Base-by-base conservation (phyloP, 2,888 invertebrate genomes). In the Ectemnius continuus region DNA sequence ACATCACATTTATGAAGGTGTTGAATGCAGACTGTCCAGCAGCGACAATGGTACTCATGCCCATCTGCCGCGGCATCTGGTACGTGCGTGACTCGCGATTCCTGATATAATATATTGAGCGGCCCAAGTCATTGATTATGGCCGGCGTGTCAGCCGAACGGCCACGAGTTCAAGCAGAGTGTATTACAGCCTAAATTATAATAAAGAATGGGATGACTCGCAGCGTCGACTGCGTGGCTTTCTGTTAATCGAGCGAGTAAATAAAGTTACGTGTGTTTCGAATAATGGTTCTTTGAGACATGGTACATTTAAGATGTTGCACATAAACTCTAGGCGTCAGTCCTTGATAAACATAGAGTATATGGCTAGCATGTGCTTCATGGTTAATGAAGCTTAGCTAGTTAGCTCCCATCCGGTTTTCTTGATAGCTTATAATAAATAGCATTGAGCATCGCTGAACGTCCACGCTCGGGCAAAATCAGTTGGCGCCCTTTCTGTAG, bases 401-500 rank as follows among this genome's bases (percentile, higher is more conserved):
- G 36, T 36, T 36, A 11, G 36, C 36, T 36, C 36, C 36, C 8
- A 36, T 36, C 36, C 11, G 36, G 36, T 36, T 36, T 36, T 36
- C 36, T 11, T 36, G 5, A 11, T 11, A 36, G 45, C 28, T 48
- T 8, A 26, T 36, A 71, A 72, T 60, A 63, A 69, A 61, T 60
- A 67, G 62, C 28, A 45, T 62, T 6, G 45, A 52, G 59, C 57
- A 61, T 26, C 26, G 26, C 61, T 48, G 26, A 67, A 63, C 26
- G 58, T 16, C 26, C 23, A 26, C 48, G 56, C 16, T 4, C 67
- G 59, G 45, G 36, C 36, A 36, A 36, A 26, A 62, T 62, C 91
- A 92, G 65, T n/a, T 11, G 58, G 4, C 20, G 13, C 8, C 36
- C 45, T 74, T 72, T n/a, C 67, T 92, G 80, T 92, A 92, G 86